phyloP scores from a whole-genome alignment of 2,888 invertebrate species.

The Rhamnusium bicolor region DNA sequence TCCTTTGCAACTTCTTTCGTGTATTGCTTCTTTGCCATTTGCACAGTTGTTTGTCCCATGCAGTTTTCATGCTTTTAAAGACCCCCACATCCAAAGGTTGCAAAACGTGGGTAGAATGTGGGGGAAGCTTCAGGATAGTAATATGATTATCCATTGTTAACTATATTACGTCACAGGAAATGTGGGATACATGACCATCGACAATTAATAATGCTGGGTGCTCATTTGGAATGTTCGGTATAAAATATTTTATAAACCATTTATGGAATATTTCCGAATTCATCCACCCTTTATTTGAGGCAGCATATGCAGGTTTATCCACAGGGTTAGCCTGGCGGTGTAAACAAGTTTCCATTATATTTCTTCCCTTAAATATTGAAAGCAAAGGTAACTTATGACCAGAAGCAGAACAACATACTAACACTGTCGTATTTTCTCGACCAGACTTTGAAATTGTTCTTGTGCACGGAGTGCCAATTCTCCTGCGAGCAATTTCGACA shows the following conservation, averaged over 20 bases:
- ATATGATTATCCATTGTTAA: neutral
- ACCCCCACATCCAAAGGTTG: too few relatives aligned
- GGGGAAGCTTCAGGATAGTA: conserved; percentile 8
- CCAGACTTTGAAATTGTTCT: conserved; percentile 31
- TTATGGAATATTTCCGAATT: neutral
- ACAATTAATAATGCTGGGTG: neutral
- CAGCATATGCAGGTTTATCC: conserved; percentile 8
- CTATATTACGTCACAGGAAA: neutral
- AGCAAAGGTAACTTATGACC: conserved; percentile 23
- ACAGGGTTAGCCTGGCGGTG: neutral
- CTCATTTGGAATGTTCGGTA: neutral
- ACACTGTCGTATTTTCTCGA: too few relatives aligned
- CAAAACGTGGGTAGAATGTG: conserved; percentile 29
- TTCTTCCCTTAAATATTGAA: conserved; percentile 37
- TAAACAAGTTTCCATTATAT: conserved; percentile 29
- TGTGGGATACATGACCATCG: neutral
- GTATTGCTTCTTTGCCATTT: conserved; percentile 11
- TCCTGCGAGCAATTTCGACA: conserved; percentile 24
- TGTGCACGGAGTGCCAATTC: conserved; percentile 20
- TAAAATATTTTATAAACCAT: neutral
- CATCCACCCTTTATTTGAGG: too few relatives aligned
- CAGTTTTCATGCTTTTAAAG: too few relatives aligned
- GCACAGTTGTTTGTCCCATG: too few relatives aligned
- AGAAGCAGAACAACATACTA: too few relatives aligned
- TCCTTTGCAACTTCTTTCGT: neutral